A percentile compares a stretch with the other conserved stretches of the same genome.
These are phyloP conservation scores for Platichthys stellatus DNA, from an alignment of 2,113 vertebrate species.

Conservation along the genomic window DNA sequence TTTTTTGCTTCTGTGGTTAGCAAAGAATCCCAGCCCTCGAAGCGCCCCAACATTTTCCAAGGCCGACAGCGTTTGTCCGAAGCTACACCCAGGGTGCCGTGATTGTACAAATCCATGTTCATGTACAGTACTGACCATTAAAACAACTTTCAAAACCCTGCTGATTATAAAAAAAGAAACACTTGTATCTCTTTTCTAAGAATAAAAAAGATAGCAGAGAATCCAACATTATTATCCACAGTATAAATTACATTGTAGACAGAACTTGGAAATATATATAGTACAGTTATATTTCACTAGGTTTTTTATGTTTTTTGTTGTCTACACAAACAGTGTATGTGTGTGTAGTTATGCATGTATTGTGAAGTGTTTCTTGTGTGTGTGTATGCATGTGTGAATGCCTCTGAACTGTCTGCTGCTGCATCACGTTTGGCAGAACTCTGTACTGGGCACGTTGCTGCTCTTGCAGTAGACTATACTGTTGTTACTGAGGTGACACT, in stretches of 20 bases:
- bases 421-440: conserved; percentile 97
- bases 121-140: conserved; percentile 92
- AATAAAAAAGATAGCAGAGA: conserved; percentile 99
- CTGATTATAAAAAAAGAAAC: conserved; percentile 95
- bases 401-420: conserved; percentile 49
- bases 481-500: conserved; percentile 97
- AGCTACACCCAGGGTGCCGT: conserved; percentile 82
- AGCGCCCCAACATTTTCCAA: conserved; percentile 62
- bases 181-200: conserved; percentile 86
- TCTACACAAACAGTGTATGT: conserved; percentile 75
- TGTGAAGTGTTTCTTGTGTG: conserved; percentile 35
- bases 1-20: conserved; percentile 82
- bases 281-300: conserved; percentile 83
- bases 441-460: conserved; percentile 96
- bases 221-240: conserved; percentile 98
- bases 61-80: conserved; percentile 67
- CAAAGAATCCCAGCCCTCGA: conserved; percentile 76
- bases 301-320: conserved; percentile 68
- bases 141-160: conserved; percentile 92
- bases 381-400: conserved; percentile 22
- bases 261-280: conserved; percentile 85
- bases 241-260: conserved; percentile 94
- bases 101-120: conserved; percentile 89
- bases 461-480: conserved; percentile 95
- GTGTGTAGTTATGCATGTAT: conserved; percentile 51